Conservation (phyloP, 2,797 vertebrate genomes). For the Odontamblyopus lacepedii region DNA sequence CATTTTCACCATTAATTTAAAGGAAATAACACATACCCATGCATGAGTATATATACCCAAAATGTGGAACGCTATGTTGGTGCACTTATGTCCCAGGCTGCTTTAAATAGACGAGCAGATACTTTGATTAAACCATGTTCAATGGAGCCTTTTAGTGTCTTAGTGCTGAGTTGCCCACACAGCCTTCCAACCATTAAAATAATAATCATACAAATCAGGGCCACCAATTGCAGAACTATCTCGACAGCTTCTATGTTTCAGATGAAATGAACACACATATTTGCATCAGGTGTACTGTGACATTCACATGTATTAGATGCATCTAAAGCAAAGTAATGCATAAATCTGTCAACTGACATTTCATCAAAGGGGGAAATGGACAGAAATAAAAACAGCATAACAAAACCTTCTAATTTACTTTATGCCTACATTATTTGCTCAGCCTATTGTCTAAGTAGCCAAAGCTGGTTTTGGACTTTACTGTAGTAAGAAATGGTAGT, state of each 20-base stretch:
- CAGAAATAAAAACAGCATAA: background rate
- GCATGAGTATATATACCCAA: background rate
- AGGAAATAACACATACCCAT: background rate
- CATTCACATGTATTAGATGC: background rate
- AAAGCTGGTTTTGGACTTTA: background rate
- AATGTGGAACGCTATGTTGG: background rate
- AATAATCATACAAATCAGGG: background rate
- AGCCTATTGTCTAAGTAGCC: background rate
- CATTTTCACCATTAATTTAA: constrained; percentile 36
- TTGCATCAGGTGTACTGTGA: background rate
- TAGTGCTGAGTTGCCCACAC: constrained; percentile 59
- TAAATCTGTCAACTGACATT: background rate
- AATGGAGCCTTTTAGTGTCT: constrained; percentile 64
- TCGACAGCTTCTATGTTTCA: constrained; percentile 19
- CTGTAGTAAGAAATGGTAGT: too few relatives aligned
- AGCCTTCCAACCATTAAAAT: constrained; percentile 4
- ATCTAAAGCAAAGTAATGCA: background rate
- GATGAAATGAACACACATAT: background rate
- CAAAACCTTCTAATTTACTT: background rate
- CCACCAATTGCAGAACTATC: background rate
- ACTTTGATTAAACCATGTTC: constrained; percentile 39
- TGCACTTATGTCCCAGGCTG: background rate
- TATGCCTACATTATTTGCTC: background rate
- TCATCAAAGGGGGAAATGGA: background rate
- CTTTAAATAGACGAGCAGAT: constrained; percentile 27